phyloP scores from a whole-genome alignment of 2,888 invertebrate species.

The Hydrotaea cyrtoneurina region DNA sequence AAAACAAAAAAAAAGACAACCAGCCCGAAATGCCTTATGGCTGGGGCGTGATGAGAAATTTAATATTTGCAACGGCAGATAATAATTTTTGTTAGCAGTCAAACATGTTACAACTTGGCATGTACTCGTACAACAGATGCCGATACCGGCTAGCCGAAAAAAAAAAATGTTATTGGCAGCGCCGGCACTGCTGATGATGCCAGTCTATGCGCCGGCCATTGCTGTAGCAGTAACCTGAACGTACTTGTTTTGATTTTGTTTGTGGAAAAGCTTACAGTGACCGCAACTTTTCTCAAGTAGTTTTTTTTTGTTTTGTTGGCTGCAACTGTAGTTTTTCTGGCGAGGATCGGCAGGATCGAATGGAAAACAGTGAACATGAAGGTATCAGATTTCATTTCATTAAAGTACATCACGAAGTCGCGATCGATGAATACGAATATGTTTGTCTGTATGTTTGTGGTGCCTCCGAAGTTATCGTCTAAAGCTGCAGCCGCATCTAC shows the following conservation, averaged over 20 bases:
- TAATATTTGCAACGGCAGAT: conserved; percentile 77
- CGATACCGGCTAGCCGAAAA: conserved; percentile 41
- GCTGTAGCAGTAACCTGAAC: not conserved
- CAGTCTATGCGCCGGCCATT: conserved; percentile 23
- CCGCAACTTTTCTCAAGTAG: not conserved
- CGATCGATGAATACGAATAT: conserved; percentile 70
- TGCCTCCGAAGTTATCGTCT: conserved; percentile 17
- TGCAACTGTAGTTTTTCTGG: not conserved
- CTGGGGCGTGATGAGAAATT: conserved; percentile 80
- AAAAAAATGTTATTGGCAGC: conserved; percentile 52
- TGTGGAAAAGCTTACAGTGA: conserved; percentile 58
- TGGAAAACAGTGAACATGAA: conserved; percentile 71
- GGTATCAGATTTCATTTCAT: conserved; percentile 81
- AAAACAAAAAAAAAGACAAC: not conserved
- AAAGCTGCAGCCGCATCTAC: conserved; percentile 44
- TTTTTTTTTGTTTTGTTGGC: not conserved
- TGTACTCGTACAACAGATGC: conserved; percentile 37
- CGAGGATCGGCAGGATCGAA: not conserved
- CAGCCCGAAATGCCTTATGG: conserved; percentile 45
- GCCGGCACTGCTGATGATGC: conserved; percentile 19
- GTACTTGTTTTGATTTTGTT: not conserved
- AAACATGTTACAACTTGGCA: conserved; percentile 54
- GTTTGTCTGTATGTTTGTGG: no score
- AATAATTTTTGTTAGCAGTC: conserved; percentile 60
- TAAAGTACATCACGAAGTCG: conserved; percentile 81